Percentiles rank a stretch among this genome's conserved stretches.
These are phyloP conservation scores for Oncorhynchus gorbuscha DNA, from an alignment of 2,113 vertebrate species.

Conservation along the genomic window DNA sequence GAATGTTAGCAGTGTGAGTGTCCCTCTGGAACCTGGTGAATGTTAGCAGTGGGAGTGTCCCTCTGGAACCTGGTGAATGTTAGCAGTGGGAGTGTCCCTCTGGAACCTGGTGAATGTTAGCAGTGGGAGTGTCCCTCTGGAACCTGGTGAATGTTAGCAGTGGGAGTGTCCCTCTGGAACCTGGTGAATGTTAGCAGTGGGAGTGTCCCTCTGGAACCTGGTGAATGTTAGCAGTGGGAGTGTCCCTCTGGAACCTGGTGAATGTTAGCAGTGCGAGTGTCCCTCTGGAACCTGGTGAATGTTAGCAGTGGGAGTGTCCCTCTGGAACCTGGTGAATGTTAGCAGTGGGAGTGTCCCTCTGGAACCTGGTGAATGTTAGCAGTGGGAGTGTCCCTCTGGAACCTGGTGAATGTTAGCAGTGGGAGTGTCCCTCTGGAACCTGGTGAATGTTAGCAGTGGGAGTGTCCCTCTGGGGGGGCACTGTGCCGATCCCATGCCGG, in stretches of 20 bases:
- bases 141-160: background rate
- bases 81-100: constrained; percentile 22
- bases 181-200: constrained; percentile 1
- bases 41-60: constrained; percentile 18
- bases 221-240: constrained; percentile 10
- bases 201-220: constrained; percentile 6
- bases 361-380: background rate
- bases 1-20: constrained; percentile 14
- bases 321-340: too few relatives aligned
- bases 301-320: constrained; percentile 23
- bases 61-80: background rate
- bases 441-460: constrained; percentile 49
- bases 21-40: background rate
- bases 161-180: constrained; percentile 14
- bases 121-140: constrained; percentile 23
- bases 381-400: constrained; percentile 18
- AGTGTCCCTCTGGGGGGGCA: constrained; percentile 10
- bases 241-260: background rate
- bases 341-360: constrained; percentile 22
- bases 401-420: background rate
- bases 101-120: too few relatives aligned
- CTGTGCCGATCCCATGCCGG: constrained; percentile 57
- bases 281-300: background rate
- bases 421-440: constrained; percentile 24
- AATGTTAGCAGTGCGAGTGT: constrained; percentile 18